These are phyloP conservation scores for Camponotus floridanus DNA, from an alignment of 1,140 invertebrate genomes.

Conservation along the genomic window DNA sequence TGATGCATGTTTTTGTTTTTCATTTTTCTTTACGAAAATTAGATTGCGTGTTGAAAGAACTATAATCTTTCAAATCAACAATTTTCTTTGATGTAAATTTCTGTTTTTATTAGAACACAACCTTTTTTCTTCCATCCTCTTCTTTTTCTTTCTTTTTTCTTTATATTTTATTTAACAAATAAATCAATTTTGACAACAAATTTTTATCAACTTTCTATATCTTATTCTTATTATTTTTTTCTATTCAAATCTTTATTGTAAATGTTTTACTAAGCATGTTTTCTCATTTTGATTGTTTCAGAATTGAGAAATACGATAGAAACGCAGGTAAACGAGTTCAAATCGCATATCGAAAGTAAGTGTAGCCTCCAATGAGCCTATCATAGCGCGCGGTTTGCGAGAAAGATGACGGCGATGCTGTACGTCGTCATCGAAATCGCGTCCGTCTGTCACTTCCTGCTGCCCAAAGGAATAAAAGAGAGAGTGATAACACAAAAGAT, in stretches of 20 bases:
- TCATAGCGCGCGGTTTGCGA: constrained; percentile 75
- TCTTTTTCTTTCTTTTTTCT: background rate
- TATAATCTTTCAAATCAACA: constrained; percentile 1
- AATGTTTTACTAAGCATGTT: background rate
- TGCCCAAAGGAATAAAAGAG: constrained; percentile 56
- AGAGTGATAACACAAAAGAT: constrained; percentile 44
- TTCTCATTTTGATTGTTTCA: constrained; percentile 86
- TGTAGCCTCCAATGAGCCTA: constrained; percentile 94
- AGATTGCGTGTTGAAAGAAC: background rate
- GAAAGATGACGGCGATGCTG: constrained; percentile 74
- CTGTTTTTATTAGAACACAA: background rate
- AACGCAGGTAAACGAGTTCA: constrained; percentile 97
- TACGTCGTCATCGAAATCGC: constrained; percentile 75
- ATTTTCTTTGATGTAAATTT: background rate
- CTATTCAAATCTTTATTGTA: background rate
- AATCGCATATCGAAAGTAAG: constrained; percentile 97
- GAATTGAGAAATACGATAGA: constrained; percentile 98
- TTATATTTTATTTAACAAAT: background rate
- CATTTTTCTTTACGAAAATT: background rate
- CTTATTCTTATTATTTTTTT: background rate
- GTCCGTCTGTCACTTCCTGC: constrained; percentile 71
- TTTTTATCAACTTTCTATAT: background rate
- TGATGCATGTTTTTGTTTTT: no score
- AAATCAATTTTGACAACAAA: background rate
- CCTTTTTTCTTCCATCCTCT: background rate